These are phyloP conservation scores for Emydura subglobosa DNA, from an alignment of 2,113 vertebrate genomes.

Conservation along the genomic window DNA sequence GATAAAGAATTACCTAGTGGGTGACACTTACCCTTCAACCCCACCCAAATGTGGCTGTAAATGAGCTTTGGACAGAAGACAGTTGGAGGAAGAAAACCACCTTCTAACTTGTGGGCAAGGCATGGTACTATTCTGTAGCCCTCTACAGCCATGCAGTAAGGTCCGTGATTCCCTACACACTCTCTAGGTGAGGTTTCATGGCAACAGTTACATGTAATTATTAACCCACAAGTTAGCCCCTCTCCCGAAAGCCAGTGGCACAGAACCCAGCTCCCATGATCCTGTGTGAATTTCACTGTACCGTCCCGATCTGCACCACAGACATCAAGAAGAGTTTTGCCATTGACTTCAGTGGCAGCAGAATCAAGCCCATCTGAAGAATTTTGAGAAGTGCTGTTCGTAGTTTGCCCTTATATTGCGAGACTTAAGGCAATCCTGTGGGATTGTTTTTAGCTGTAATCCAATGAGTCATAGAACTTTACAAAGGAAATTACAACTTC, in stretches of 20 bases:
- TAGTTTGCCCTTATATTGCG: conserved; percentile 62
- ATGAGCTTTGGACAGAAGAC: not conserved
- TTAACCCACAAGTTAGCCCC: not conserved
- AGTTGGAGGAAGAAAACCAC: not conserved
- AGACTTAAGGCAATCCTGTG: conserved; percentile 72
- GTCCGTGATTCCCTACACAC: not conserved
- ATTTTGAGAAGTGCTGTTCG: conserved; percentile 43
- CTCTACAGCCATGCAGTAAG: not conserved
- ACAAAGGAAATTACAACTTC: conserved; percentile 74
- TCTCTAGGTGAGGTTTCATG: not conserved
- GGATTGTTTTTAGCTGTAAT: conserved; percentile 64
- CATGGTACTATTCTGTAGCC: not conserved
- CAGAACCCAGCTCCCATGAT: not conserved
- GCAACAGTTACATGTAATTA: not conserved
- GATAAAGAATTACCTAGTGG: conserved; percentile 49
- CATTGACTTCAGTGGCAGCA: conserved; percentile 32
- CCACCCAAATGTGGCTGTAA: not conserved
- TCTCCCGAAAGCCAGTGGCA: not conserved
- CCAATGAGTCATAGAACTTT: conserved; percentile 68
- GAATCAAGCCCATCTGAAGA: not conserved
- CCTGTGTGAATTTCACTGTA: not conserved
- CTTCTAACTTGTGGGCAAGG: not conserved
- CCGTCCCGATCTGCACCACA: not conserved
- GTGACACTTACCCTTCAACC: not conserved
- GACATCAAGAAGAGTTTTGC: conserved; percentile 20